Evolutionary conservation across 37 sponge, comb jelly and placozoan species (phyloP).

Genomic region (Beroe ovata): DNA sequence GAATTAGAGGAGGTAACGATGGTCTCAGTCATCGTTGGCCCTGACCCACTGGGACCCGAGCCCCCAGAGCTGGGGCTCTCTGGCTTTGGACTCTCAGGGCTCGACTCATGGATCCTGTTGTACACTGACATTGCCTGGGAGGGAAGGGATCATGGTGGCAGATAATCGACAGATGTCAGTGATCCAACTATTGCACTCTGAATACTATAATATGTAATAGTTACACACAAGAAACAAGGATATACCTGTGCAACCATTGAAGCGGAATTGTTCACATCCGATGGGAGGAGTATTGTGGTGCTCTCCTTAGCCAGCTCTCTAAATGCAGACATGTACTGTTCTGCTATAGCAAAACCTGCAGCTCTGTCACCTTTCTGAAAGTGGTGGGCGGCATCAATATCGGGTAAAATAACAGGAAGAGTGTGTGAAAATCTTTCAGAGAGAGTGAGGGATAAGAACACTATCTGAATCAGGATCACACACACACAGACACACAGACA

Average conservation of each 20-base stretch:
- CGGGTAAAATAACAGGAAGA: too few species aligned
- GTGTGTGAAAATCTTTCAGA: too few species aligned
- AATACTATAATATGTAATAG: too few species aligned
- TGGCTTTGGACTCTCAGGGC: neutral
- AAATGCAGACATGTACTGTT: conserved; percentile 92
- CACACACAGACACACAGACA: too few species aligned
- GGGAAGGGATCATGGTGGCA: too few species aligned
- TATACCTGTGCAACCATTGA: conserved; percentile 98
- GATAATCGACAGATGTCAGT: too few species aligned
- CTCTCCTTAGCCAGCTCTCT: conserved; percentile 84
- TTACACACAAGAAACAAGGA: too few species aligned
- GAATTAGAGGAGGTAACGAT: too few species aligned
- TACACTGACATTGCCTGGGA: conserved; percentile 42
- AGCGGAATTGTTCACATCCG: conserved; percentile 84
- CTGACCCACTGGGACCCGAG: neutral
- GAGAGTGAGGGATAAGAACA: too few species aligned
- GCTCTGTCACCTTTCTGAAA: conserved; percentile 8
- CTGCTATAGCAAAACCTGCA: conserved; percentile 25
- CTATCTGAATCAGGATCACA: too few species aligned
- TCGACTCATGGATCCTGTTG: neutral
- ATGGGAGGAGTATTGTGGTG: conserved; percentile 89
- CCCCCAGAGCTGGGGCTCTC: neutral
- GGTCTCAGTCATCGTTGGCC: neutral
- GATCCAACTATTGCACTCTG: too few species aligned
- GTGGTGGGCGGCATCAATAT: too few species aligned